Percentiles rank a stretch among this genome's conserved stretches.
Evolutionary conservation across 64 coral and sea anemone species (phyloP).

Genomic region (Platygyra sinensis): DNA sequence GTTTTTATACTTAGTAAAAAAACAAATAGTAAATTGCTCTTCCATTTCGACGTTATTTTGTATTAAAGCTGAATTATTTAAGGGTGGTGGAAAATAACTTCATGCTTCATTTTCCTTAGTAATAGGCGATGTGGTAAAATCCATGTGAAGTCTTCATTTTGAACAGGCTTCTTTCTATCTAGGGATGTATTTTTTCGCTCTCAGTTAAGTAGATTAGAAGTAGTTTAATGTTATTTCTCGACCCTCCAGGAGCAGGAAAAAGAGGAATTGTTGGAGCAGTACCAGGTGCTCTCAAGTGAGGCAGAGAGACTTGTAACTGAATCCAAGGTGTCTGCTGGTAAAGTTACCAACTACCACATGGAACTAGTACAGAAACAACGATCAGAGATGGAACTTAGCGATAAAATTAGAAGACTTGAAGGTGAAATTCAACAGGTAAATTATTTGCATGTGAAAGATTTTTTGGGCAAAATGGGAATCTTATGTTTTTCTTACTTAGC

Average conservation of each 20-base stretch:
- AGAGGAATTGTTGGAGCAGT: slow-evolving; percentile 94
- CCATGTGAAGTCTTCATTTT: too few species aligned
- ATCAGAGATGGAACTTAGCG: slow-evolving; percentile 69
- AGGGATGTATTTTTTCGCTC: not conserved
- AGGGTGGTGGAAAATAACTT: too few species aligned
- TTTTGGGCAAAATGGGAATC: too few species aligned
- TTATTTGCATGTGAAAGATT: not conserved
- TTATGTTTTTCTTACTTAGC: too few species aligned
- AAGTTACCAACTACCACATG: slow-evolving; percentile 76
- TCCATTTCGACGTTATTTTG: too few species aligned
- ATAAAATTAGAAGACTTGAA: slow-evolving; percentile 81
- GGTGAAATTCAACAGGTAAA: slow-evolving; percentile 93
- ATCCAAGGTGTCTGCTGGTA: slow-evolving; percentile 73
- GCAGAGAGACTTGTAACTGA: slow-evolving; percentile 84
- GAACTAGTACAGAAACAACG: slow-evolving; percentile 82
- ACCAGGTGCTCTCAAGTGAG: slow-evolving; percentile 78
- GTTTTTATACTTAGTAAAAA: too few species aligned
- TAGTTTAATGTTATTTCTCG: not conserved
- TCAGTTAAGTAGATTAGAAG: not conserved
- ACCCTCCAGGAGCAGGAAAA: slow-evolving; percentile 88
- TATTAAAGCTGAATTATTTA: too few species aligned
- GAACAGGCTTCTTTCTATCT: too few species aligned
- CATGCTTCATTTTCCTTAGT: too few species aligned
- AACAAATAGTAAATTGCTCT: too few species aligned
- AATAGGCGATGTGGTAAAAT: too few species aligned